Evolutionary conservation across 2,888 invertebrate species (phyloP).

Genomic region (Cheilosia scutellata): DNA sequence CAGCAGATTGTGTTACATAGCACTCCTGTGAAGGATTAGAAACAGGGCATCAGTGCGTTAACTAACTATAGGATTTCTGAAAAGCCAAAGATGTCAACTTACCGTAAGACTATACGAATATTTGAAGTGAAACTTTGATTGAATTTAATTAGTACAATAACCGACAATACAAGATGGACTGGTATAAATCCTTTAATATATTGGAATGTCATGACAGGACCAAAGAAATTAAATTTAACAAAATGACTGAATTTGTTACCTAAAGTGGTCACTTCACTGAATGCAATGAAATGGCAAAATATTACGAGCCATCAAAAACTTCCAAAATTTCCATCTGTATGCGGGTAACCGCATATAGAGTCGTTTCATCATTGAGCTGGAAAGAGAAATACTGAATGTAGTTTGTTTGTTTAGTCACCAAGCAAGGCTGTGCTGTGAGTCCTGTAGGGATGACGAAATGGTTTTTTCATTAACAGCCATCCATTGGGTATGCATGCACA

Average conservation of each 20-base stretch:
- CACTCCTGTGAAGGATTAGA: not conserved
- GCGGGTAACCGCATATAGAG: conserved; percentile 60
- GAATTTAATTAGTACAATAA: conserved; percentile 29
- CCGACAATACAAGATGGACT: not conserved
- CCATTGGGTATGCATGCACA: conserved; percentile 33
- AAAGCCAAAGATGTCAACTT: conserved; percentile 7
- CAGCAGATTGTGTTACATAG: conserved; percentile 19
- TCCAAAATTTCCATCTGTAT: conserved; percentile 18
- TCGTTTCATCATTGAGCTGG: conserved; percentile 42
- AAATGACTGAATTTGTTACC: not conserved
- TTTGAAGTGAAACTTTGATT: conserved; percentile 11
- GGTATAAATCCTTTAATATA: not conserved
- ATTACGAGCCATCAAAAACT: conserved; percentile 43
- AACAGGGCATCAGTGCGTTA: not conserved
- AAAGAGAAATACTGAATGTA: conserved; percentile 1
- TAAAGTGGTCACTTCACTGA: not conserved
- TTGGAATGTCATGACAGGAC: no score
- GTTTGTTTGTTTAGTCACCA: conserved; percentile 26
- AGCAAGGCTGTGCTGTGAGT: not conserved
- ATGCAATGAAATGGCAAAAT: not conserved
- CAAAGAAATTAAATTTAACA: not conserved
- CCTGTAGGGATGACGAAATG: conserved; percentile 15
- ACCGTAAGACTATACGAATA: not conserved
- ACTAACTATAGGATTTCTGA: not conserved
- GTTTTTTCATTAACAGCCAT: conserved; percentile 53